Evolutionary conservation across 2,888 invertebrate species (phyloP).

Genomic region (Chelonus formosanus): DNA sequence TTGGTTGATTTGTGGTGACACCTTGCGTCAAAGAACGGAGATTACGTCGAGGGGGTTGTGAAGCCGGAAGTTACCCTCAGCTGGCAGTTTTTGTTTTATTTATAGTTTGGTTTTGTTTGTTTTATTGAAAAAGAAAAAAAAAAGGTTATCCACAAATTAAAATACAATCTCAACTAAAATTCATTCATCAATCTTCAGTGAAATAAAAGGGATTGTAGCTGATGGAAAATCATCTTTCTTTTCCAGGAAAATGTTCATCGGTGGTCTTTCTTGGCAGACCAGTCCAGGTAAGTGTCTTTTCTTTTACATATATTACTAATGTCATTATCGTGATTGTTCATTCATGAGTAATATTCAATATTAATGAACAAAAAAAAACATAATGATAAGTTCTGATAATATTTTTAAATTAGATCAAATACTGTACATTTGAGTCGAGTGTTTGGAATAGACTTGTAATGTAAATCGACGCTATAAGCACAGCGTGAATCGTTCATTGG

Average conservation of each 20-base stretch:
- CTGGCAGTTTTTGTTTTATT: conserved; percentile 35
- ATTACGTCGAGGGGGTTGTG: conserved; percentile 48
- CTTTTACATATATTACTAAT: too few relatives aligned
- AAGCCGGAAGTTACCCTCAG: conserved; percentile 51
- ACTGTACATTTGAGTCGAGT: not conserved
- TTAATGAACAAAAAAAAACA: too few relatives aligned
- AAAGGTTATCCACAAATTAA: not conserved
- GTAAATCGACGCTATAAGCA: conserved; percentile 4
- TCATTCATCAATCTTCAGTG: not conserved
- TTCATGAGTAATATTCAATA: too few relatives aligned
- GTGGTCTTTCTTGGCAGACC: conserved; percentile 99
- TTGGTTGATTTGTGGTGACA: conserved; percentile 61
- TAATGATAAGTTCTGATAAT: too few relatives aligned
- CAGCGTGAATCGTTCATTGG: conserved; percentile 9
- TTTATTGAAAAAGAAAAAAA: not conserved
- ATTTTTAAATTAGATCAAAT: not conserved
- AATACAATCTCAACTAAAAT: too few relatives aligned
- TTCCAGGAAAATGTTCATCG: conserved; percentile 99
- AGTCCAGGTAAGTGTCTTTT: conserved; percentile 86
- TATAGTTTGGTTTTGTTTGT: conserved; percentile 1
- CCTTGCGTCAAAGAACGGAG: conserved; percentile 53
- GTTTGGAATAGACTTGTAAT: not conserved
- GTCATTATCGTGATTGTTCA: too few relatives aligned
- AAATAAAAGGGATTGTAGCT: conserved; percentile 43
- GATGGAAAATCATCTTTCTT: conserved; percentile 68